Evolutionary conservation across 1,140 invertebrate genomes (phyloP).

Genomic region (Papilio aristodemus): DNA sequence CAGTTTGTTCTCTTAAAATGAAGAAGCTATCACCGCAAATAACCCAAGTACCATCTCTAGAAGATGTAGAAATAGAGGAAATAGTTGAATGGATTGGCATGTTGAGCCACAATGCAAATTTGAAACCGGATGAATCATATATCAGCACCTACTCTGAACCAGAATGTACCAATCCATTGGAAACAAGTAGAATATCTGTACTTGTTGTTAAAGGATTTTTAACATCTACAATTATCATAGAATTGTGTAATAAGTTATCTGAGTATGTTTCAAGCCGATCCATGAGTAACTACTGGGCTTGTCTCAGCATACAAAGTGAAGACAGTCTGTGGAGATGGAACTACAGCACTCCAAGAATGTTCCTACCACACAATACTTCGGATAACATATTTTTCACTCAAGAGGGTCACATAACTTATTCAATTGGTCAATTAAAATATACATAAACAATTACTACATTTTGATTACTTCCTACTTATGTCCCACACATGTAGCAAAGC

Average conservation of each 20-base stretch:
- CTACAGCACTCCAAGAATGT: constrained; percentile 47
- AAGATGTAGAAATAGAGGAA: constrained; percentile 56
- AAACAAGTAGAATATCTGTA: constrained; percentile 56
- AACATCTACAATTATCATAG: constrained; percentile 49
- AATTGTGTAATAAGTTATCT: constrained; percentile 44
- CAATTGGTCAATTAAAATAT: constrained; percentile 69
- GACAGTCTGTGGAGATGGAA: constrained; percentile 61
- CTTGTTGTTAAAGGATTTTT: constrained; percentile 61
- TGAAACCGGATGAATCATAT: constrained; percentile 51
- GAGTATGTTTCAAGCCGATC: constrained; percentile 55
- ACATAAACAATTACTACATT: constrained; percentile 43
- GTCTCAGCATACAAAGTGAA: constrained; percentile 66
- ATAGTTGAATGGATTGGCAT: constrained; percentile 71
- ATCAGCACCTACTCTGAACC: constrained; percentile 63
- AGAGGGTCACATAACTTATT: constrained; percentile 47
- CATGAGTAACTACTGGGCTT: constrained; percentile 60
- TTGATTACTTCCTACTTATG: constrained; percentile 7
- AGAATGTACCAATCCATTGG: constrained; percentile 50
- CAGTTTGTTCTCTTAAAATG: constrained; percentile 43
- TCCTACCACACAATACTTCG: constrained; percentile 64
- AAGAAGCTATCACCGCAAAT: constrained; percentile 50
- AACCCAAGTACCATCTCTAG: constrained; percentile 56
- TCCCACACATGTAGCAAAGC: no score
- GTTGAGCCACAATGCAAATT: constrained; percentile 54
- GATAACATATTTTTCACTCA: constrained; percentile 62